phyloP scores from a whole-genome alignment of 2,113 vertebrate genomes.

The Periophthalmus modestus region DNA sequence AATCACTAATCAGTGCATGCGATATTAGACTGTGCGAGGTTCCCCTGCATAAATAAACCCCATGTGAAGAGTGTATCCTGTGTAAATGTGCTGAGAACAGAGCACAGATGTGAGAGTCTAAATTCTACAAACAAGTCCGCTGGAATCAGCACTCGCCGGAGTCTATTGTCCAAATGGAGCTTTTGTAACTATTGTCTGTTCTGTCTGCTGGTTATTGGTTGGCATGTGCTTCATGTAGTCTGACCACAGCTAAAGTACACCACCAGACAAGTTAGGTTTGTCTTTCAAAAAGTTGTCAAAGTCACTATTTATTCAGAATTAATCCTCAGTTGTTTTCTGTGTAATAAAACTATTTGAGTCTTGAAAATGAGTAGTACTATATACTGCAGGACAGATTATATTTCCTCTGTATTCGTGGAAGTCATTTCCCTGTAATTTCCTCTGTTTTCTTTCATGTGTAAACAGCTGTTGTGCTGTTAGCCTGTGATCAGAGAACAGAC shows the following conservation, averaged over 20 bases:
- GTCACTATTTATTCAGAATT: neutral
- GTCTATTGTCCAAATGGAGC: neutral
- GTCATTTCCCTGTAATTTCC: slow-evolving; percentile 8
- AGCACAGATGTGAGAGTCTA: slow-evolving; percentile 28
- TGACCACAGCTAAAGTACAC: neutral
- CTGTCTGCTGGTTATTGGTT: neutral
- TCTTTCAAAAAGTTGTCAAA: neutral
- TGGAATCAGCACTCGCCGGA: neutral
- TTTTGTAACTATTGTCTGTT: slow-evolving; percentile 1
- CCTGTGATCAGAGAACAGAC: slow-evolving; percentile 43
- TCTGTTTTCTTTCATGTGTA: slow-evolving; percentile 21
- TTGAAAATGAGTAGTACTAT: neutral
- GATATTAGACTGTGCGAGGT: slow-evolving; percentile 39
- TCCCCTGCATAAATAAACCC: slow-evolving; percentile 46
- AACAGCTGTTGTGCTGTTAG: slow-evolving; percentile 51
- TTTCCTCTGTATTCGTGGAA: neutral
- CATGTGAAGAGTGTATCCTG: slow-evolving; percentile 36
- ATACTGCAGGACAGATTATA: neutral
- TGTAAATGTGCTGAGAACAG: slow-evolving; percentile 11
- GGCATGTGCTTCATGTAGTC: neutral
- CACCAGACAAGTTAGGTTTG: neutral
- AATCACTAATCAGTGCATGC: slow-evolving; percentile 40
- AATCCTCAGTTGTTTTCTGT: neutral
- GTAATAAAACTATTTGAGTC: neutral
- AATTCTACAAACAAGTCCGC: neutral